Percentiles rank a stretch among this genome's conserved stretches.
Evolutionary conservation across 2,888 invertebrate genomes (phyloP).

Genomic region (Campopleginae sp.): DNA sequence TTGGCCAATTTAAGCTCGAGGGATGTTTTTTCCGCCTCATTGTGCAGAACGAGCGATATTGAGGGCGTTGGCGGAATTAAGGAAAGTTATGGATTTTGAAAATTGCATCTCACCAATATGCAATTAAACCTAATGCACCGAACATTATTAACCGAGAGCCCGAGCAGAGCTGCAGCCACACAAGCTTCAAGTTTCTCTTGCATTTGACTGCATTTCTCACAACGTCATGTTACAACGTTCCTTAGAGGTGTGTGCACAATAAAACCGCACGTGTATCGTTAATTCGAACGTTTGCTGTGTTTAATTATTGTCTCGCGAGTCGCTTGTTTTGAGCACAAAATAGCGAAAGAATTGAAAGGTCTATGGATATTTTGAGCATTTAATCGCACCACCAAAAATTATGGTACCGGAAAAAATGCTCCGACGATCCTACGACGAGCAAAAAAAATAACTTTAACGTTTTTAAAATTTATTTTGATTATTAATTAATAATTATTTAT

Average conservation of each 20-base stretch:
- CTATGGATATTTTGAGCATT: no score
- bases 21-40: constrained; percentile 11
- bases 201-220: constrained; percentile 46
- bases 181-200: constrained; percentile 22
- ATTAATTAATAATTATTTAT: no score
- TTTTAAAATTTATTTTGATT: no score
- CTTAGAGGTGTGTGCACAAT: constrained; percentile 15
- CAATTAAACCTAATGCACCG: constrained; percentile 73
- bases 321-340: not conserved
- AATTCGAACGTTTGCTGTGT: not conserved
- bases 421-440: not conserved
- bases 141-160: constrained; percentile 51
- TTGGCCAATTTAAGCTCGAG: not conserved
- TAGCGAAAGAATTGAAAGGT: no score
- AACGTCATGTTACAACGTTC: not conserved
- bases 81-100: constrained; percentile 34
- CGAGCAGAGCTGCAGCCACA: constrained; percentile 20
- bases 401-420: no score
- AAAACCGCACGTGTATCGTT: constrained; percentile 31
- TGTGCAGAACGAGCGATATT: not conserved
- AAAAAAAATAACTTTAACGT: not conserved
- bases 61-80: not conserved
- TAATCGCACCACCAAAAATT: not conserved
- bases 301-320: not conserved
- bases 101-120: constrained; percentile 68